These are phyloP conservation scores for Actinopyga echinites DNA, from an alignment of 53 echinoderm and acorn worm genomes.

Conservation along the genomic window DNA sequence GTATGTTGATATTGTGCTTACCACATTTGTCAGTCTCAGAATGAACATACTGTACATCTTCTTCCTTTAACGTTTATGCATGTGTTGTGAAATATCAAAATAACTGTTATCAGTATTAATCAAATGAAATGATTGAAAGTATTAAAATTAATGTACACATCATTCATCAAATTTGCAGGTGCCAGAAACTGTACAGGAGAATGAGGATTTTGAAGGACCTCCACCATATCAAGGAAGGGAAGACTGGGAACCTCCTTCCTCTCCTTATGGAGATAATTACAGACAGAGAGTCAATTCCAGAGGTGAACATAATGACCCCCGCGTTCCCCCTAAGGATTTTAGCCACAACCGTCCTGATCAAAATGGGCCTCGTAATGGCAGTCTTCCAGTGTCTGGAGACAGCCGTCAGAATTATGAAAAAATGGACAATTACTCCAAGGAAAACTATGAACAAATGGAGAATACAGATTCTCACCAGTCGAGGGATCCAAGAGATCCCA, in stretches of 20 bases:
- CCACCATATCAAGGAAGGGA: constrained; percentile 45
- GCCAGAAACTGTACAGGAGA: constrained; percentile 55
- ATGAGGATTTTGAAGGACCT: constrained; percentile 45
- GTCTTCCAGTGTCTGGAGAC: constrained; percentile 25
- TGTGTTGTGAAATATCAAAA: too few relatives aligned
- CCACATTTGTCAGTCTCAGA: too few relatives aligned
- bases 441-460: constrained; percentile 66
- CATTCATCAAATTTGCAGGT: constrained; percentile 24
- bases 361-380: constrained; percentile 43
- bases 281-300: constrained; percentile 35
- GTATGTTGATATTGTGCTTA: too few relatives aligned
- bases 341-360: constrained; percentile 7
- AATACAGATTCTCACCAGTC: constrained; percentile 23
- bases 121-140: too few relatives aligned
- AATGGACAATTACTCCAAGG: constrained; percentile 60
- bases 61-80: too few relatives aligned
- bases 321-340: constrained; percentile 3
- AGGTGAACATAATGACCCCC: constrained; percentile 37
- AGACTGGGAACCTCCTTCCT: constrained; percentile 25
- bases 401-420: constrained; percentile 56
- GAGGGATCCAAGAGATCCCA: constrained; percentile 36
- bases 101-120: too few relatives aligned
- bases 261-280: constrained; percentile 22
- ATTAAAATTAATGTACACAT: background rate
- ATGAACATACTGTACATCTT: too few relatives aligned